Conservation (phyloP, 2,113 vertebrate species). For the Pseudopodoces humilis region DNA sequence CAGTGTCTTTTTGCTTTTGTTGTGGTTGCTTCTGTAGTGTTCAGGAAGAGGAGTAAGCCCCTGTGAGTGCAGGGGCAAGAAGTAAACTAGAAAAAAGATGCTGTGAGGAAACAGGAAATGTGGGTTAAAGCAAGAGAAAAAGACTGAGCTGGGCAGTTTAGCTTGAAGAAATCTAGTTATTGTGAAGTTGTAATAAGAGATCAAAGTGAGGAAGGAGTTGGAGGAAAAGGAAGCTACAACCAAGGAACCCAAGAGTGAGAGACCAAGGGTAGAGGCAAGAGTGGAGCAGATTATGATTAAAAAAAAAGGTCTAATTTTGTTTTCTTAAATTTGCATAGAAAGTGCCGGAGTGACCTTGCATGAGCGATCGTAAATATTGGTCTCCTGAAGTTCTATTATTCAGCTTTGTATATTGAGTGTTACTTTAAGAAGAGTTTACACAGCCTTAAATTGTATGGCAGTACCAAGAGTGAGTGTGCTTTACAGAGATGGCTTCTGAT, state of each 20-base stretch:
- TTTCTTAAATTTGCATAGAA: neutral
- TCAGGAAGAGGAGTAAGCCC: neutral
- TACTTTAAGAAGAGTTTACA: neutral
- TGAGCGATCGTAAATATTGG: neutral
- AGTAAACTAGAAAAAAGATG: neutral
- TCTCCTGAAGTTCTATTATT: neutral
- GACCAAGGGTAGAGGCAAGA: neutral
- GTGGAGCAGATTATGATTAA: neutral
- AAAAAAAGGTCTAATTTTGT: neutral
- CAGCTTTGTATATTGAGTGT: neutral
- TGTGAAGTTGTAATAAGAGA: neutral
- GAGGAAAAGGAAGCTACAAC: neutral
- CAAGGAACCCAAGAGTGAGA: neutral
- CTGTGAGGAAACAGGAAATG: neutral
- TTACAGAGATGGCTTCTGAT: neutral
- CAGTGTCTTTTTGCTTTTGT: neutral
- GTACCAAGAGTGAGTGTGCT: neutral
- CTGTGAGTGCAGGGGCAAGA: neutral
- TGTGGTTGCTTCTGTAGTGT: neutral
- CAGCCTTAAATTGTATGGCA: neutral
- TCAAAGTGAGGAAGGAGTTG: neutral
- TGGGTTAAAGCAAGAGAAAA: neutral
- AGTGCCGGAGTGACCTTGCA: neutral
- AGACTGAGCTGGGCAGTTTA: neutral
- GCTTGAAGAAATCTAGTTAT: neutral